Percentiles rank a stretch among this genome's conserved stretches.
These are phyloP conservation scores for Brachionus rubens DNA, from an alignment of 1,140 invertebrate genomes.

Conservation along the genomic window DNA sequence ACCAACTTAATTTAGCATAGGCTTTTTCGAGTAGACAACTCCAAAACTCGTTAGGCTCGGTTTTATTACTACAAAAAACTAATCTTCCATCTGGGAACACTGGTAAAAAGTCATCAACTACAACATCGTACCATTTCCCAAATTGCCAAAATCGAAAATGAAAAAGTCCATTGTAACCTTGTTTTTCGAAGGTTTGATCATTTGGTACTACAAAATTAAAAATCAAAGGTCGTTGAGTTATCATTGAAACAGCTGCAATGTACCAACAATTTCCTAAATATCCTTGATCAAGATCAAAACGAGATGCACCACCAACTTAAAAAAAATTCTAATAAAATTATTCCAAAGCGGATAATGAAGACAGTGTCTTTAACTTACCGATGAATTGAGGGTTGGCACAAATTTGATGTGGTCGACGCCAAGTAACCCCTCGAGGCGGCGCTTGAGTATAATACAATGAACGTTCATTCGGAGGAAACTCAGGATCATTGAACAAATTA, in stretches of 20 bases:
- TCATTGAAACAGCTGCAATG: slow-evolving; percentile 67
- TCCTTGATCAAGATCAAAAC: slow-evolving; percentile 45
- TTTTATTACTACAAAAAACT: slow-evolving; percentile 68
- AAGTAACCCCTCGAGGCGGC: not conserved
- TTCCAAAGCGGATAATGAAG: not conserved
- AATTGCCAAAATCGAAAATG: slow-evolving; percentile 75
- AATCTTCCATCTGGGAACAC: slow-evolving; percentile 67
- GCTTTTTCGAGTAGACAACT: slow-evolving; percentile 76
- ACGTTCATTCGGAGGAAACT: slow-evolving; percentile 22
- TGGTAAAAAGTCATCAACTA: slow-evolving; percentile 74
- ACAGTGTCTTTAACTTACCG: not conserved
- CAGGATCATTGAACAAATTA: slow-evolving; percentile 42
- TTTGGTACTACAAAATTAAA: slow-evolving; percentile 68
- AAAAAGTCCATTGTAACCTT: slow-evolving; percentile 58
- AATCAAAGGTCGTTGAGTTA: slow-evolving; percentile 68
- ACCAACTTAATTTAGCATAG: slow-evolving; percentile 57
- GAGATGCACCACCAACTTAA: slow-evolving; percentile 32
- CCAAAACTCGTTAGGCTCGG: slow-evolving; percentile 75
- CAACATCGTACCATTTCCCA: slow-evolving; percentile 72
- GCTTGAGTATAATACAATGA: slow-evolving; percentile 43
- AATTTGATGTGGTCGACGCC: slow-evolving; percentile 30
- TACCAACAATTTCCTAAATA: slow-evolving; percentile 69
- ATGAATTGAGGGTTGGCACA: slow-evolving; percentile 26
- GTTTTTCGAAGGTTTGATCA: slow-evolving; percentile 68
- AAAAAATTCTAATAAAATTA: not conserved